Evolutionary conservation across 2,888 invertebrate genomes (phyloP).

Genomic region (Lordiphosa fenestrarum): DNA sequence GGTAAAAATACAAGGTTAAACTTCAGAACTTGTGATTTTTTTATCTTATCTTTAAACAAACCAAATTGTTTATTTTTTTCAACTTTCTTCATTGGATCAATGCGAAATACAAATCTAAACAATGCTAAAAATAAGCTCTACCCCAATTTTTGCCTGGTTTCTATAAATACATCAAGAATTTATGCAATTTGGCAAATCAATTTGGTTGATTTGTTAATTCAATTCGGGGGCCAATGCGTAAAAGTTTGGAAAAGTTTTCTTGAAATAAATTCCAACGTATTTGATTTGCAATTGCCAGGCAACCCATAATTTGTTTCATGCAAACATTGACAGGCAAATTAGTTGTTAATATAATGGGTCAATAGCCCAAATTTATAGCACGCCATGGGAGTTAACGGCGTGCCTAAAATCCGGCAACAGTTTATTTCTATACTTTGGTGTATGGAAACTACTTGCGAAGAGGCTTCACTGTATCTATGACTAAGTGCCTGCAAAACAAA

Average conservation of each 20-base stretch:
- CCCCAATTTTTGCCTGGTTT: conserved; percentile 23
- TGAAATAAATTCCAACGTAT: conserved; percentile 21
- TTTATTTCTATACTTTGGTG: conserved; percentile 10
- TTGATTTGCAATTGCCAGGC: conserved; percentile 18
- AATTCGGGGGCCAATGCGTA: conserved; percentile 10
- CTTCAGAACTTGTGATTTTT: too few species aligned
- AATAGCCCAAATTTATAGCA: conserved; percentile 31
- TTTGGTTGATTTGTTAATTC: conserved; percentile 44
- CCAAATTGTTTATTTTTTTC: conserved; percentile 8
- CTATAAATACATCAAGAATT: conserved; percentile 35
- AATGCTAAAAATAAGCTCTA: conserved; percentile 28
- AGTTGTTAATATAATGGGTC: conserved; percentile 37
- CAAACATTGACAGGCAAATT: conserved; percentile 13
- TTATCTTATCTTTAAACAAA: too few species aligned
- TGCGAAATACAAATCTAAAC: conserved; percentile 26
- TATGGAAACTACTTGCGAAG: not conserved
- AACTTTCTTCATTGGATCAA: conserved; percentile 21
- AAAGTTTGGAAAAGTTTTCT: conserved; percentile 1
- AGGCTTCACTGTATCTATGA: conserved; percentile 14
- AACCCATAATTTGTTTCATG: conserved; percentile 18
- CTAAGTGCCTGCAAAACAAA: conserved; percentile 33
- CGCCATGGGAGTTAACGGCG: conserved; percentile 1
- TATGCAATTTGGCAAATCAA: conserved; percentile 33
- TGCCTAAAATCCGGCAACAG: conserved; percentile 54
- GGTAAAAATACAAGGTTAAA: too few species aligned